These are phyloP conservation scores for Spermophilus dauricus DNA, from an alignment of 2,113 vertebrate genomes.

Conservation along the genomic window DNA sequence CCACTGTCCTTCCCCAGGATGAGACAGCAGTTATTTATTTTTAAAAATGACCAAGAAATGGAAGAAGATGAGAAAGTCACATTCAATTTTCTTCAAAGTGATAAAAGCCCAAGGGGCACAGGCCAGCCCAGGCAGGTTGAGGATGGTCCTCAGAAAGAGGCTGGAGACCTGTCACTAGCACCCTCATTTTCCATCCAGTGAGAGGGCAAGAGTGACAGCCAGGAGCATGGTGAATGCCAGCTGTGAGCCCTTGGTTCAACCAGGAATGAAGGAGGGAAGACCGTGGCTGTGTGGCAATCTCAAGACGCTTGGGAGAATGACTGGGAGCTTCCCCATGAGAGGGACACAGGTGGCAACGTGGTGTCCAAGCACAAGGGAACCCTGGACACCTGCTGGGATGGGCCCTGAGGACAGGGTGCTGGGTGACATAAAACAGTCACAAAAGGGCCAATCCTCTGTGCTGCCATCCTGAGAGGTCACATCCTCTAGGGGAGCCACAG, in stretches of 20 bases:
- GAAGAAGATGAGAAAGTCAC: neutral
- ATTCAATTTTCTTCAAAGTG: neutral
- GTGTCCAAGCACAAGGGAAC: neutral
- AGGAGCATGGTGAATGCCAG: no score
- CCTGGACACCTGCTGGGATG: neutral
- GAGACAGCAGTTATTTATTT: neutral
- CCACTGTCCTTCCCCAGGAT: neutral
- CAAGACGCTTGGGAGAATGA: no score
- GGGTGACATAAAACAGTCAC: no score
- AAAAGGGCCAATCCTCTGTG: fast-evolving
- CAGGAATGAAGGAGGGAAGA: no score
- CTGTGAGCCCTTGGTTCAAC: no score
- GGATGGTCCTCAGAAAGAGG: no score
- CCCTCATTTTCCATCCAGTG: no score
- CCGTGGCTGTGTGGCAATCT: no score
- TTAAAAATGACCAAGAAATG: neutral
- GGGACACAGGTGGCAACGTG: no score
- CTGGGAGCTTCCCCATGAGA: no score
- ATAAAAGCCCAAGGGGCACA: neutral
- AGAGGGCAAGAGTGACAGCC: no score
- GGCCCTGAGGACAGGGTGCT: neutral
- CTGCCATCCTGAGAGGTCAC: neutral
- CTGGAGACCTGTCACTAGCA: no score
- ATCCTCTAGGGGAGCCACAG: fast-evolving
- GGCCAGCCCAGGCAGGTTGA: neutral